phyloP scores from a whole-genome alignment of 30 jellyfish, hydroid and myxozoan species.

The Phacellophora camtschatica region DNA sequence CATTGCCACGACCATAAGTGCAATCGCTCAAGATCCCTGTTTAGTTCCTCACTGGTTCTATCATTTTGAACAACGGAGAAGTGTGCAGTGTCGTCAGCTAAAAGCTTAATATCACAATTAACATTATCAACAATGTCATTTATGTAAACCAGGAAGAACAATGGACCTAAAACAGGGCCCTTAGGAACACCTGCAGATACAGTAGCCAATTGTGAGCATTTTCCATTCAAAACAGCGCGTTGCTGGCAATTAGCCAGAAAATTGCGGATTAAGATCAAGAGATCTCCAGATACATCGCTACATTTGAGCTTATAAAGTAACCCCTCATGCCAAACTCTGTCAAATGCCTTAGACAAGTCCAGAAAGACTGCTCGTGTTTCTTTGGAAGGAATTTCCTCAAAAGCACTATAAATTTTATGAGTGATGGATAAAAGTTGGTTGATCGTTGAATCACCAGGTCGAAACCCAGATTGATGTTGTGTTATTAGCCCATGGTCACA shows the following conservation, averaged over 20 bases:
- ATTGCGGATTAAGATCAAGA: constrained; percentile 5
- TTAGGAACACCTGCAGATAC: constrained; percentile 69
- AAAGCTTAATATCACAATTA: constrained; percentile 21
- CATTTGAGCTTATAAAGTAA: constrained; percentile 35
- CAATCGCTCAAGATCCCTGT: constrained; percentile 37
- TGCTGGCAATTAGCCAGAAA: constrained; percentile 11
- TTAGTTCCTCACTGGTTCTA: background rate
- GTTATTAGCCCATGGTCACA: constrained; percentile 1
- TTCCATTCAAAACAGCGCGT: constrained; percentile 39
- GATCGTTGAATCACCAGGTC: no score
- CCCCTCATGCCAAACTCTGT: constrained; percentile 61
- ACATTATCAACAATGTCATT: constrained; percentile 57
- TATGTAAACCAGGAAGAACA: constrained; percentile 46
- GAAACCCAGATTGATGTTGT: constrained; percentile 37
- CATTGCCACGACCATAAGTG: no score
- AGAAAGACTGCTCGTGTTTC: constrained; percentile 60
- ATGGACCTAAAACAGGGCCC: constrained; percentile 66
- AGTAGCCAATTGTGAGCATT: constrained; percentile 39
- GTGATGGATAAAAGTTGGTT: constrained; percentile 18
- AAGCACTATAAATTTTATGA: no score
- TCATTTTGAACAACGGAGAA: constrained; percentile 29
- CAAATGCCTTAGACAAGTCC: constrained; percentile 42
- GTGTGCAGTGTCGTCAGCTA: constrained; percentile 50
- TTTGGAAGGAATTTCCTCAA: constrained; percentile 37
- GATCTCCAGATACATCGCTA: constrained; percentile 35